Evolutionary conservation across 2,113 vertebrate species (phyloP).

Genomic region (Nettapus auritus): DNA sequence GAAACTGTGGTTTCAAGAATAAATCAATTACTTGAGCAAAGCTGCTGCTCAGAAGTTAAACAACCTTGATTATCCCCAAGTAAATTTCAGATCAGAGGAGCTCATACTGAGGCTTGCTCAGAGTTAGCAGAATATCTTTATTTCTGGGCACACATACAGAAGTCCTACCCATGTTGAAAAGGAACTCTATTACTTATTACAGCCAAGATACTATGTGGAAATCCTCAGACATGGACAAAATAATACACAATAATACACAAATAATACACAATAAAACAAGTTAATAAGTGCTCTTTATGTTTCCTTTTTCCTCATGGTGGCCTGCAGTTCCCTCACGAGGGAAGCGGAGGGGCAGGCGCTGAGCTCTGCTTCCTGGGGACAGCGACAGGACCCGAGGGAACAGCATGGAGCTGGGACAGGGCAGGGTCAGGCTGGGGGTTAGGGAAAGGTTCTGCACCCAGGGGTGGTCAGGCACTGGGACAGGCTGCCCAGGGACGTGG

Average conservation of each 20-base stretch:
- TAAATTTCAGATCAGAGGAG: not conserved
- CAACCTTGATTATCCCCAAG: not conserved
- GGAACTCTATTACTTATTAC: not conserved
- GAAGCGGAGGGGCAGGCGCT: no score
- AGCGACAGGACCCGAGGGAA: no score
- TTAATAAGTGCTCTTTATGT: not conserved
- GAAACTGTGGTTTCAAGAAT: not conserved
- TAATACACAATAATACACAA: no score
- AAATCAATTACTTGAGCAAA: not conserved
- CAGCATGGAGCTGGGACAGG: no score
- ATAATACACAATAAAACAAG: no score
- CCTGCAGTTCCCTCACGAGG: not conserved
- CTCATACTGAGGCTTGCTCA: not conserved
- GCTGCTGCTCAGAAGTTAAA: not conserved
- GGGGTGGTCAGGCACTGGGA: no score
- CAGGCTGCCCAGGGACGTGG: no score
- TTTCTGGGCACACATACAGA: no score
- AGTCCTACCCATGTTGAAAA: not conserved
- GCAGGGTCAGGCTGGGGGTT: no score
- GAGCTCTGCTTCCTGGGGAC: no score
- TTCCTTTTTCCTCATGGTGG: not conserved
- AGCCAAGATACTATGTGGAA: not conserved
- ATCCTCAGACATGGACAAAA: not conserved
- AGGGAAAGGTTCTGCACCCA: no score
- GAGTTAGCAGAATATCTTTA: not conserved